Evolutionary conservation across 2,797 vertebrate species (phyloP).

Genomic region (Myoxocephalus aenaeus): DNA sequence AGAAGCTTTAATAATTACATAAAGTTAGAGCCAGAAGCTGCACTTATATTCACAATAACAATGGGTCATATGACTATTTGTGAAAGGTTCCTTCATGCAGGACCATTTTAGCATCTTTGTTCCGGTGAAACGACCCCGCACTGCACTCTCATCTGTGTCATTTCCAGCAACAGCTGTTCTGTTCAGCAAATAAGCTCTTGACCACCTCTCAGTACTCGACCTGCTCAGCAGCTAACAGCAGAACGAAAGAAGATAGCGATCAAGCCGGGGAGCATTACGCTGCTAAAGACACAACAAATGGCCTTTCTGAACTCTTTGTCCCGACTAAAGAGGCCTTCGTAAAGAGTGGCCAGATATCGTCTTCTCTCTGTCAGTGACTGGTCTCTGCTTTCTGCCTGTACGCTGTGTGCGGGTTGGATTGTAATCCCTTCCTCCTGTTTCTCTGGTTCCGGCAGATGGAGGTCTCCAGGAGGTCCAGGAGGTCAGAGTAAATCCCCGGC

Average conservation of each 20-base stretch:
- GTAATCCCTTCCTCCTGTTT: conserved; percentile 8
- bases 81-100: neutral
- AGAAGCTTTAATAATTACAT: no score
- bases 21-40: no score
- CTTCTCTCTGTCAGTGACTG: neutral
- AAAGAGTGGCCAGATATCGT: neutral
- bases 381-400: neutral
- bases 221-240: neutral
- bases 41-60: no score
- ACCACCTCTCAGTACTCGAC: neutral
- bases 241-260: neutral
- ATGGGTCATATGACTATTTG: no score
- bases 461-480: conserved; percentile 57
- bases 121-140: no score
- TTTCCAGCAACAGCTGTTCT: neutral
- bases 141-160: no score
- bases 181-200: neutral
- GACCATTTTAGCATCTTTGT: neutral
- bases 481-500: conserved; percentile 46
- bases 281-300: neutral
- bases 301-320: neutral
- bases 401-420: neutral
- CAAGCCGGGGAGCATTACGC: neutral
- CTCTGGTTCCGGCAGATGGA: conserved; percentile 58
- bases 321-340: neutral